These are phyloP conservation scores for Odontocolon sp. DNA, from an alignment of 2,888 invertebrate genomes.

Conservation along the genomic window DNA sequence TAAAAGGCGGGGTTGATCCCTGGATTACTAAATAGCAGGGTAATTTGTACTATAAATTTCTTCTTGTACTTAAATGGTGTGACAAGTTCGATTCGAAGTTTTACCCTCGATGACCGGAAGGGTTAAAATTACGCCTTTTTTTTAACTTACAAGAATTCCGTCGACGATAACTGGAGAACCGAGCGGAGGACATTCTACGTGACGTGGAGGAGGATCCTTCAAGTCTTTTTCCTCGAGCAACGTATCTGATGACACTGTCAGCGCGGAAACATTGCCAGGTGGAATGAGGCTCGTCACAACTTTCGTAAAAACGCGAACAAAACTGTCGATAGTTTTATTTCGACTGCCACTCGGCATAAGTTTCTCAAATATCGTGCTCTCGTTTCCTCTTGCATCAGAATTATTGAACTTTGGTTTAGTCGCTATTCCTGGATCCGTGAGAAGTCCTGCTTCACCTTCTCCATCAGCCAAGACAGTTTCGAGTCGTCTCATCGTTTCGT, in stretches of 20 bases:
- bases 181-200: constrained; percentile 66
- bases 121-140: too few species aligned
- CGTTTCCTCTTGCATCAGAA: not conserved
- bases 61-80: not conserved
- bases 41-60: not conserved
- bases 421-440: not conserved
- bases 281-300: constrained; percentile 56
- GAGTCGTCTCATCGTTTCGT: constrained; percentile 57
- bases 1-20: too few species aligned
- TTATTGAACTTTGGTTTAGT: not conserved
- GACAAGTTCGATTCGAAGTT: not conserved
- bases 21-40: too few species aligned
- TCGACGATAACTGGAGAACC: constrained; percentile 66
- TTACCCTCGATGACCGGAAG: too few species aligned
- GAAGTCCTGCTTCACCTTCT: not conserved
- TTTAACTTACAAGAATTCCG: constrained; percentile 62
- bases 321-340: constrained; percentile 51
- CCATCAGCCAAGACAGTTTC: constrained; percentile 39
- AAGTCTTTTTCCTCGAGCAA: constrained; percentile 55
- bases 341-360: constrained; percentile 35
- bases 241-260: constrained; percentile 37
- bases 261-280: constrained; percentile 25
- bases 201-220: constrained; percentile 48
- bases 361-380: constrained; percentile 35
- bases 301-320: constrained; percentile 57